phyloP scores from a whole-genome alignment of 2,888 invertebrate genomes.

The Coleophora flavipennella region DNA sequence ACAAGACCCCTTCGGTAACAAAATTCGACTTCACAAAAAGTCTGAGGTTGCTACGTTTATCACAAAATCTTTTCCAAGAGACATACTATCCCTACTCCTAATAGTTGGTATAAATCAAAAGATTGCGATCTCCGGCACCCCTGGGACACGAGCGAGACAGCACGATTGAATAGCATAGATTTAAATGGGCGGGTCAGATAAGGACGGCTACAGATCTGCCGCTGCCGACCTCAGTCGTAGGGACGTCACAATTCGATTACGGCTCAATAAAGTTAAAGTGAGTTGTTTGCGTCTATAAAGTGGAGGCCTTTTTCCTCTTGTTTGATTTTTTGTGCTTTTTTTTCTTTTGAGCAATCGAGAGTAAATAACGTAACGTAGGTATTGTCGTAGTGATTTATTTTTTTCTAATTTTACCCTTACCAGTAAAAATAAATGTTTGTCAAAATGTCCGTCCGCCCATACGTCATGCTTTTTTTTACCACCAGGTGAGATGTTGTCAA shows the following conservation, averaged over 20 bases:
- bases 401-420: no score
- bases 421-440: no score
- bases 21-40: not conserved
- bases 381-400: no score
- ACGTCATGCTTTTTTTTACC: no score
- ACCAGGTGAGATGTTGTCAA: no score
- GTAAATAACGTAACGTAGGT: no score
- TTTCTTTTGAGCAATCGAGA: conserved; percentile 8
- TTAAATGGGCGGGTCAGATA: conserved; percentile 70
- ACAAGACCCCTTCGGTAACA: not conserved
- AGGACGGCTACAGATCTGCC: conserved; percentile 63
- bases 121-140: conserved; percentile 73
- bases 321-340: conserved; percentile 50
- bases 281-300: conserved; percentile 72
- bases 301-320: conserved; percentile 61
- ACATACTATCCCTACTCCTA: conserved; percentile 68
- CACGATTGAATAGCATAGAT: conserved; percentile 73
- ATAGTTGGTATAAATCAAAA: conserved; percentile 74
- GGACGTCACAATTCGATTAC: conserved; percentile 73
- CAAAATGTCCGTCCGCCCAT: no score
- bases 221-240: conserved; percentile 49
- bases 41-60: conserved; percentile 35
- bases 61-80: conserved; percentile 55
- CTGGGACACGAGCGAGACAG: conserved; percentile 69
- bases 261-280: conserved; percentile 73